These are phyloP conservation scores for Engystomops pustulosus DNA, from an alignment of 2,113 vertebrate genomes.

Conservation along the genomic window DNA sequence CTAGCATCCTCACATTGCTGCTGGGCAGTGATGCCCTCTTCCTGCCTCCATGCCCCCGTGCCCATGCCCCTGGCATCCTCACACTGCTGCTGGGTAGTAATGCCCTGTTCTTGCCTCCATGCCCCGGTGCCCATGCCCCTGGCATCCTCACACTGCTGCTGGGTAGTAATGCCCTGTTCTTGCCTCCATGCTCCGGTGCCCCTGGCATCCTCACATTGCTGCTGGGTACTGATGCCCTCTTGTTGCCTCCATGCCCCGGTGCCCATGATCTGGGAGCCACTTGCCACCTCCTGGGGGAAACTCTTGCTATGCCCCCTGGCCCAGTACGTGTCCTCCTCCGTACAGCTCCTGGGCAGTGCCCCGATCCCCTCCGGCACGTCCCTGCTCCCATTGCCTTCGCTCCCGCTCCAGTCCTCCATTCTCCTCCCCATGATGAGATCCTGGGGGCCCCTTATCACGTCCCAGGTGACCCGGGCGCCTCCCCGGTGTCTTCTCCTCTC, in stretches of 20 bases:
- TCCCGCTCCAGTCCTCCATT: background rate
- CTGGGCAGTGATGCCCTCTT: background rate
- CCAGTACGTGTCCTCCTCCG: background rate
- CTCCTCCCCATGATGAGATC: slow-evolving; percentile 15
- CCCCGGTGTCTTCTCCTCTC: slow-evolving; percentile 32
- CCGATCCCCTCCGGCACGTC: background rate
- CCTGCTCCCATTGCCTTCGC: slow-evolving; percentile 35
- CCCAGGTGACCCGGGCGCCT: slow-evolving; percentile 49
- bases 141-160: background rate
- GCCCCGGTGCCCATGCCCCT: no score
- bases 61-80: background rate
- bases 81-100: background rate
- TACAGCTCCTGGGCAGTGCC: background rate
- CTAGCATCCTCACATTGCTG: background rate
- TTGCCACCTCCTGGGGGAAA: background rate
- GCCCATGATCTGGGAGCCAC: background rate
- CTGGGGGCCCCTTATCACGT: slow-evolving; percentile 53
- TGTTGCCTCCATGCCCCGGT: background rate
- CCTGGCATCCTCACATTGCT: background rate
- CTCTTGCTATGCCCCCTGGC: background rate
- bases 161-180: no score
- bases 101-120: background rate
- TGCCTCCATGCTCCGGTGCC: no score
- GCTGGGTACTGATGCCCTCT: background rate
- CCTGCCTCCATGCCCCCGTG: background rate